Evolutionary conservation across 1,140 invertebrate genomes (phyloP).

Genomic region (Batillaria attramentaria): DNA sequence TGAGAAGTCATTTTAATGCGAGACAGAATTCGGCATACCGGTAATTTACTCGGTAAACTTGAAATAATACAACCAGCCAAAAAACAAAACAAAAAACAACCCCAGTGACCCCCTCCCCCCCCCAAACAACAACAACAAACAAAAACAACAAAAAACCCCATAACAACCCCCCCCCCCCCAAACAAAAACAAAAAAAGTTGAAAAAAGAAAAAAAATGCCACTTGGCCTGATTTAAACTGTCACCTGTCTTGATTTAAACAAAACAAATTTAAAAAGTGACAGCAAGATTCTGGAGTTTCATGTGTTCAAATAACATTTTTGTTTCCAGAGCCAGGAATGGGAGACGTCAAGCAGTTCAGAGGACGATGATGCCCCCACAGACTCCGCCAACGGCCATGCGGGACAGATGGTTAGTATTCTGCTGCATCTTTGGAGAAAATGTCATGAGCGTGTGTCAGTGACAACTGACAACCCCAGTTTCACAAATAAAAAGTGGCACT

Average conservation of each 20-base stretch:
- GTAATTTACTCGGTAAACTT: too few relatives aligned
- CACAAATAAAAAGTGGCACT: too few relatives aligned
- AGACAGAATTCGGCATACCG: too few relatives aligned
- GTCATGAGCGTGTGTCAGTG: too few relatives aligned
- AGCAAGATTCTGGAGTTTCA: background rate
- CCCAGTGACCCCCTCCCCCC: background rate
- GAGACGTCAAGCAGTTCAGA: conserved; percentile 54
- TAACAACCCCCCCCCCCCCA: too few relatives aligned
- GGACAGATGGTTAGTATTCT: conserved; percentile 37
- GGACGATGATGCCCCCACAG: conserved; percentile 44
- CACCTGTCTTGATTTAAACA: background rate
- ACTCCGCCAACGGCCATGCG: conserved; percentile 21
- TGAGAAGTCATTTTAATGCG: too few relatives aligned
- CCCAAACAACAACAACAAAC: background rate
- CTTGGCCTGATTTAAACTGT: background rate
- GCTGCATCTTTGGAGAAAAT: too few relatives aligned
- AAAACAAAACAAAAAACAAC: background rate
- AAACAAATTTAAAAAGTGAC: background rate
- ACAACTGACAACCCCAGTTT: too few relatives aligned
- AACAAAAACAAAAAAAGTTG: background rate
- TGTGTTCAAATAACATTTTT: background rate
- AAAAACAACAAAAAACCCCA: background rate
- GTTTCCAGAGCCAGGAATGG: conserved; percentile 50
- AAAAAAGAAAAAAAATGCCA: background rate
- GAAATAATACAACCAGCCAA: background rate